Evolutionary conservation across 2,888 invertebrate genomes (phyloP).

Genomic region (Stenodera caucasica): DNA sequence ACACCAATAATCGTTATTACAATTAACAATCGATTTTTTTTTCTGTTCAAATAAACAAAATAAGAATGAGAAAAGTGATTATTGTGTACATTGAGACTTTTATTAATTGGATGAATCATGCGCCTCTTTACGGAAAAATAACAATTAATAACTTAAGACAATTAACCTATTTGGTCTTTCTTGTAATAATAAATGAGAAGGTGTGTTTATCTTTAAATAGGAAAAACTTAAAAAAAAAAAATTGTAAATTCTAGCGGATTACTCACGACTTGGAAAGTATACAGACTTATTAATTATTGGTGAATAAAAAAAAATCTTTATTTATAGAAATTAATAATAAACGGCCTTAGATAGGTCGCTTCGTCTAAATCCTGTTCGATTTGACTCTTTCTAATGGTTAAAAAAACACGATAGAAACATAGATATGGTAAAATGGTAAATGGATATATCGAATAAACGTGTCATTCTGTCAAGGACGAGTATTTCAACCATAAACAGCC

Average conservation of each 20-base stretch:
- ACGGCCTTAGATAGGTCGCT: not conserved
- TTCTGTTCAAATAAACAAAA: no score
- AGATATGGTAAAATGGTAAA: constrained; percentile 18
- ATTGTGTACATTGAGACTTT: not conserved
- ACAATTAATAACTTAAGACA: not conserved
- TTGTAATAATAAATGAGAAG: not conserved
- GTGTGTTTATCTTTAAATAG: not conserved
- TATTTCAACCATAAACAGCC: constrained; percentile 16
- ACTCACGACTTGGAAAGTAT: constrained; percentile 8
- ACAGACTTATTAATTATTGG: not conserved
- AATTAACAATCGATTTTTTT: not conserved
- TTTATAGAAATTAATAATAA: constrained; percentile 1
- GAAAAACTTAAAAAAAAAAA: not conserved
- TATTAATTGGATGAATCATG: constrained; percentile 2
- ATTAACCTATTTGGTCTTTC: not conserved
- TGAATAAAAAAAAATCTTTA: not conserved
- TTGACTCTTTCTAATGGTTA: not conserved
- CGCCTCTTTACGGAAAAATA: not conserved
- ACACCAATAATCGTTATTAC: not conserved
- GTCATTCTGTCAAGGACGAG: constrained; percentile 26
- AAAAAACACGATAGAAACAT: not conserved
- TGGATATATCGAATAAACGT: constrained; percentile 15
- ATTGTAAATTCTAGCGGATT: not conserved
- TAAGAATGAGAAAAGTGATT: not conserved
- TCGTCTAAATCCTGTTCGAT: not conserved